Evolutionary conservation across 2,113 vertebrate species (phyloP), one percentile per base, ranked within the genome.

Genomic region (Pandion haliaetus): DNA sequence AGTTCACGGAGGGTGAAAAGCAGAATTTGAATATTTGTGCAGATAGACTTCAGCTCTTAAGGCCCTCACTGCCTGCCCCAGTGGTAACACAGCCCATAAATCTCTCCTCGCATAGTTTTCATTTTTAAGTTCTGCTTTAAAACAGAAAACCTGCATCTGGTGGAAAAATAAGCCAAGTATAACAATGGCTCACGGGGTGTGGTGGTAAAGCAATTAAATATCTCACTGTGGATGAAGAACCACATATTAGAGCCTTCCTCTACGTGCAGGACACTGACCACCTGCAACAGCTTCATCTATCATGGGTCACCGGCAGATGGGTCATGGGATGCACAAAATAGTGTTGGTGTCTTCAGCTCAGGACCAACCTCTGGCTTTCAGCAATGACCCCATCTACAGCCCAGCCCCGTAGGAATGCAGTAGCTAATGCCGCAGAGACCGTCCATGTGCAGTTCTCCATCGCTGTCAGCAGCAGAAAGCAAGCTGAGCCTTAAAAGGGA

Each of bases 91-190:
- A 79, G 80, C 63, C 88, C 0, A 0, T 95, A 93, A 94, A 95
- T 93, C 34, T 34, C 61, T 70, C 19, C 88, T 89, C 1, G 34
- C 82, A 78, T 89, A 50, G 63, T 69, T 97, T 93, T 95, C 10
- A 79, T 89, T 95, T 93, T 74, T 62, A 83, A 94, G n/a, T 72
- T 63, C 38, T 89, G 54, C 57, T 96, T 92, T 91, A 73, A 89
- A 94, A 52, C 58, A 81, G 61, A 90, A 84, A 88, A 62, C 10
- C 54, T 82, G 85, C 90, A 95, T 96, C 86, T 96, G 93, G 82
- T 83, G 78, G 76, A 82, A 94, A 74, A 94, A 80, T 69, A 93
- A 82, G 83, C 88, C 95, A 91, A 78, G 54, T 42, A 58, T 17
- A 81, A 91, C 84, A 96, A 87, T 66, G 61, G 94, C 31, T 91